Percentiles rank a stretch among this genome's conserved stretches.
Conservation (phyloP, 2,888 invertebrate species). For the Chelonus formosanus region DNA sequence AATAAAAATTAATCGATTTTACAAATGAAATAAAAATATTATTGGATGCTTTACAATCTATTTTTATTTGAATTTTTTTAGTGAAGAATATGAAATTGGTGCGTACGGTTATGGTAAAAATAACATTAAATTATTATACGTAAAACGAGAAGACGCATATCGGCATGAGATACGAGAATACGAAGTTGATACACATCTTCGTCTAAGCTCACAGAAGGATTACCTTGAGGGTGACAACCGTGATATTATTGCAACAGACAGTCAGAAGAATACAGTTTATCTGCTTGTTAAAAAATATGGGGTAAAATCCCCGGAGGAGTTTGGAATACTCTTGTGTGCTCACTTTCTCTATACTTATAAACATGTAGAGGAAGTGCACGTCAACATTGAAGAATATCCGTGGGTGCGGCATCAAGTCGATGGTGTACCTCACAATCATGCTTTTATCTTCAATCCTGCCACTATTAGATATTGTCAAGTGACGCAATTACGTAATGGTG, state of each 20-base stretch:
- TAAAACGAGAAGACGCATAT: constrained; percentile 72
- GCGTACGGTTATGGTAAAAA: constrained; percentile 80
- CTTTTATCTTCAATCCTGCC: constrained; percentile 77
- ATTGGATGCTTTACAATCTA: neutral
- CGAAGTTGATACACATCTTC: constrained; percentile 78
- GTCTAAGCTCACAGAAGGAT: constrained; percentile 75
- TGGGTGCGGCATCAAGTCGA: constrained; percentile 75
- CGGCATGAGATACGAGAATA: constrained; percentile 77
- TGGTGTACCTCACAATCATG: constrained; percentile 75
- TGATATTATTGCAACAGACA: constrained; percentile 83
- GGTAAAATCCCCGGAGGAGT: constrained; percentile 79
- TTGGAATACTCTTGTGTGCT: constrained; percentile 76
- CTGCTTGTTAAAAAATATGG: constrained; percentile 81
- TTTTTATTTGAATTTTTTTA: constrained; percentile 23
- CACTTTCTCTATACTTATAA: constrained; percentile 80
- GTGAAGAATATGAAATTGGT: constrained; percentile 69
- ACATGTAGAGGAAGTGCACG: constrained; percentile 77
- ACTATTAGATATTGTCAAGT: constrained; percentile 76
- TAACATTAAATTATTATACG: constrained; percentile 77
- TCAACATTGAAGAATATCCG: constrained; percentile 78
- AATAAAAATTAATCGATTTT: too few species aligned
- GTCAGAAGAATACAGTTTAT: constrained; percentile 85
- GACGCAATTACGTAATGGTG: constrained; percentile 74
- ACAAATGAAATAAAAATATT: too few species aligned
- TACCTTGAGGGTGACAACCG: constrained; percentile 80